Conservation (phyloP, 1,140 invertebrate species). For the Gonioctena quinquepunctata region DNA sequence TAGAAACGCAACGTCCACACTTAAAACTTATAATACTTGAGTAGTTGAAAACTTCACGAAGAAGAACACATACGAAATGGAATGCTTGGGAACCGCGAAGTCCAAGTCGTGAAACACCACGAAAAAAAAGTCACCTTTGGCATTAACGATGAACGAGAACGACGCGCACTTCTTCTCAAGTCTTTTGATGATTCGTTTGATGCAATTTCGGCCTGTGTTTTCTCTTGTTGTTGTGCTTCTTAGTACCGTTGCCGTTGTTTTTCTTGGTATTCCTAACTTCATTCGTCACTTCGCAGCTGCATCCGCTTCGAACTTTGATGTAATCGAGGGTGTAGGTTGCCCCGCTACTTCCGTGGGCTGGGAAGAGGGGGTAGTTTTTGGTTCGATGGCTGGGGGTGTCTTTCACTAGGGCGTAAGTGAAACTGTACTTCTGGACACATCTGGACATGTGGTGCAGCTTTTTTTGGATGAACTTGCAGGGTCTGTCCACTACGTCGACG, state of each 20-base stretch:
- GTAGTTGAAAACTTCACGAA: not conserved
- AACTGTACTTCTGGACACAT: slow-evolving; percentile 85
- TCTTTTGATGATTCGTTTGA: not conserved
- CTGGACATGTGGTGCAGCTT: slow-evolving; percentile 69
- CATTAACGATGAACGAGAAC: not conserved
- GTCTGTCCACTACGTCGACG: slow-evolving; percentile 69
- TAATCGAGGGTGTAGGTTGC: slow-evolving; percentile 73
- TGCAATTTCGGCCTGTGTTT: not conserved
- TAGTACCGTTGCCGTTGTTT: too few relatives aligned
- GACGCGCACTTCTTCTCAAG: not conserved
- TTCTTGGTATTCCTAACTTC: slow-evolving; percentile 40
- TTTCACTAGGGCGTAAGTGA: slow-evolving; percentile 79
- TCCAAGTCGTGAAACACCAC: not conserved
- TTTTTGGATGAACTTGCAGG: slow-evolving; percentile 76
- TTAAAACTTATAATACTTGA: not conserved
- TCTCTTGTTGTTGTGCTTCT: not conserved
- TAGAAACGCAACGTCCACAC: not conserved
- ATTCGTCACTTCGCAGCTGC: slow-evolving; percentile 72
- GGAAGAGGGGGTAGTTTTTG: slow-evolving; percentile 58
- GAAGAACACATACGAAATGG: not conserved
- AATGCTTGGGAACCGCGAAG: not conserved
- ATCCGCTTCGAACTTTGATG: slow-evolving; percentile 79
- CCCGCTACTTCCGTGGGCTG: slow-evolving; percentile 59
- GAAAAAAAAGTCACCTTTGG: not conserved
- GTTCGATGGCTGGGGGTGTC: slow-evolving; percentile 50